Conservation (phyloP, 2,888 invertebrate genomes). For the Acleris emargana region DNA sequence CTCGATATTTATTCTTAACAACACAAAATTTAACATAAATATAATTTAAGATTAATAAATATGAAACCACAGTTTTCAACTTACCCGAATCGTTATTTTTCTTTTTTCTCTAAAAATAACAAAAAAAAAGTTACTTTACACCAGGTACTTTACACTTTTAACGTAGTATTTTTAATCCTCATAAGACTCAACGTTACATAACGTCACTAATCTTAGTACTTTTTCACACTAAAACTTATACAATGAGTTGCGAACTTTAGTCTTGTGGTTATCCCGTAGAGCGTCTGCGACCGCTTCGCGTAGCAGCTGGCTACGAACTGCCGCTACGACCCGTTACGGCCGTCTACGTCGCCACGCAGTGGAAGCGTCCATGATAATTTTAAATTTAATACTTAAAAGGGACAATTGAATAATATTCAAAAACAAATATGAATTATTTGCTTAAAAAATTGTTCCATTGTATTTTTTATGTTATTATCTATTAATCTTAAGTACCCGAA, state of each 20-base stretch:
- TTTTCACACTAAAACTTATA: constrained; percentile 9
- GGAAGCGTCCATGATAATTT: background rate
- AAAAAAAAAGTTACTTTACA: constrained; percentile 9
- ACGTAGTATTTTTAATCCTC: background rate
- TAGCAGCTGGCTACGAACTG: constrained; percentile 37
- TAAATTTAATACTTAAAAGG: too few species aligned
- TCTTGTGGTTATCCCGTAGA: constrained; percentile 14
- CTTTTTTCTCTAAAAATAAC: constrained; percentile 1
- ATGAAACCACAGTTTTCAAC: background rate
- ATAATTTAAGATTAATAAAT: background rate
- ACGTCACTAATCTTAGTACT: constrained; percentile 17
- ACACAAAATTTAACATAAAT: too few species aligned
- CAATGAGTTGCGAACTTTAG: constrained; percentile 28
- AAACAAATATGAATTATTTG: too few species aligned
- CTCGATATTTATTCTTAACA: too few species aligned
- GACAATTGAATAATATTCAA: too few species aligned
- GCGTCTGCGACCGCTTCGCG: constrained; percentile 30
- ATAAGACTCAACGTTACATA: background rate
- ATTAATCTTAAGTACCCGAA: too few species aligned
- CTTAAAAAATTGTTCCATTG: too few species aligned
- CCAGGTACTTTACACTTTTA: constrained; percentile 4
- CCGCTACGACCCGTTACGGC: constrained; percentile 38
- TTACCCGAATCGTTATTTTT: background rate
- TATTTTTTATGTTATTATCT: too few species aligned
- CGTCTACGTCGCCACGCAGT: constrained; percentile 7